phyloP scores from a whole-genome alignment of 2,797 vertebrate species.

The Psittacula echo region DNA sequence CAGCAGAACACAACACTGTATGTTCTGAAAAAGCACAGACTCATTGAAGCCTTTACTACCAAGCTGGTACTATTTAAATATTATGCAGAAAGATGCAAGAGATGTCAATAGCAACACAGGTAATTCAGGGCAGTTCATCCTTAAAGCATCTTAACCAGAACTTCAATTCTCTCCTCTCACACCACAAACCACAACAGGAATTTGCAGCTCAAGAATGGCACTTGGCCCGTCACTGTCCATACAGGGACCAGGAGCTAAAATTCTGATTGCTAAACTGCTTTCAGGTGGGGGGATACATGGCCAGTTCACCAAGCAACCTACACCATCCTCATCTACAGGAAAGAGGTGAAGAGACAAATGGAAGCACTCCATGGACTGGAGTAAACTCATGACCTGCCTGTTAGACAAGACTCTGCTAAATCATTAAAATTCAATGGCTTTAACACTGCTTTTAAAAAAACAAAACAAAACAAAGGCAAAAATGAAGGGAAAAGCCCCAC shows the following conservation, averaged over 20 bases:
- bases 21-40: not conserved
- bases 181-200: not conserved
- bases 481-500: not conserved
- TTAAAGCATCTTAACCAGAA: not conserved
- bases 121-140: not conserved
- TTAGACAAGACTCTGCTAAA: not conserved
- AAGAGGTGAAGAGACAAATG: not conserved
- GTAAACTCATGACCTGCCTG: not conserved
- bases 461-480: not conserved
- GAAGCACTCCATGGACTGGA: accelerated
- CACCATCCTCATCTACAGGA: not conserved
- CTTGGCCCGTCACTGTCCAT: accelerated
- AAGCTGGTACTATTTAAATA: not conserved
- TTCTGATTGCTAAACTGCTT: not conserved
- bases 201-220: not conserved
- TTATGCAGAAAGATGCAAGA: accelerated
- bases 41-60: not conserved
- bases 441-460: not conserved
- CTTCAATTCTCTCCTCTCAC: not conserved
- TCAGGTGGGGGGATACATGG: not conserved
- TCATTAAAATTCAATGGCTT: slow-evolving; percentile 20
- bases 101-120: not conserved
- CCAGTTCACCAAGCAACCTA: not conserved
- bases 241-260: not conserved
- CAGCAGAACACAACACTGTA: not conserved